phyloP scores from a whole-genome alignment of 2,888 invertebrate genomes.

The Thera britannica region DNA sequence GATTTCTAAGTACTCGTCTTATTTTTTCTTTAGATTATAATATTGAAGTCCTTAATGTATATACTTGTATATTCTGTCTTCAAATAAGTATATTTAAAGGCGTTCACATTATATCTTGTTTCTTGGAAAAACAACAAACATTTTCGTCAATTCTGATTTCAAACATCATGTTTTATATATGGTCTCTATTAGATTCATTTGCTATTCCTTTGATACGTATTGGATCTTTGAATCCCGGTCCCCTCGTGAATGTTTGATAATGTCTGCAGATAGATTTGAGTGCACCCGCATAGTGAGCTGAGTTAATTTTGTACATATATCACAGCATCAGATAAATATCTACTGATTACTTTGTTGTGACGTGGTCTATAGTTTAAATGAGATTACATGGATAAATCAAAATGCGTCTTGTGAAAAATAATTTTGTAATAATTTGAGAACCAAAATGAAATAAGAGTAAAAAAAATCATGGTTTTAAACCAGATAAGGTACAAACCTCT shows the following conservation, averaged over 20 bases:
- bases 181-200: conserved; percentile 7
- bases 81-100: no score
- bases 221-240: conserved; percentile 50
- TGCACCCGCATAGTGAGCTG: conserved; percentile 71
- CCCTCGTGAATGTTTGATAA: conserved; percentile 73
- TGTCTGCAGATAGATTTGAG: conserved; percentile 71
- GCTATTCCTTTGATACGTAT: conserved; percentile 49
- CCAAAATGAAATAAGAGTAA: no score
- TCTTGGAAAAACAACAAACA: no score
- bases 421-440: no score
- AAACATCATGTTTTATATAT: not conserved
- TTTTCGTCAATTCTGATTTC: not conserved
- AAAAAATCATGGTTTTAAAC: no score
- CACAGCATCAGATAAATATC: conserved; percentile 54
- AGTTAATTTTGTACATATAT: conserved; percentile 66
- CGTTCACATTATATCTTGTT: no score
- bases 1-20: no score
- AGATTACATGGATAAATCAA: conserved; percentile 23
- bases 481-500: no score
- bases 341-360: conserved; percentile 58
- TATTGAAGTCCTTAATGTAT: no score
- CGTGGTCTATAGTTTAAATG: conserved; percentile 37
- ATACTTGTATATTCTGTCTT: no score
- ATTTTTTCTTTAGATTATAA: no score
- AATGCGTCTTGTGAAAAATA: not conserved